phyloP scores from a whole-genome alignment of 2,113 vertebrate species.

The Podarcis muralis region DNA sequence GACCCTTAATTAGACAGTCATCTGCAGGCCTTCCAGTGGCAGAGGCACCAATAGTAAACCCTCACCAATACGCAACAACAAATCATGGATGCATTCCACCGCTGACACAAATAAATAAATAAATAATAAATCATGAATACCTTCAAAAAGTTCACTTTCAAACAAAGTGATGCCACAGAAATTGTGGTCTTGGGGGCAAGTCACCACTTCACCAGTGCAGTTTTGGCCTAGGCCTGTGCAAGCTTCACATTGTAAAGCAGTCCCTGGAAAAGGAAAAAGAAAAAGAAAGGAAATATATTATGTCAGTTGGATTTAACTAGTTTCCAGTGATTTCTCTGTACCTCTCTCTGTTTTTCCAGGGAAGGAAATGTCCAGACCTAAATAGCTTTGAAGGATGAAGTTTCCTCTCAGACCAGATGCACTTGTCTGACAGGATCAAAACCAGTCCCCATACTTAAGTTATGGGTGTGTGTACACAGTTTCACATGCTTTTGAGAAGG shows the following conservation, averaged over 20 bases:
- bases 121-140: too few species aligned
- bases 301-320: not conserved
- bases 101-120: too few species aligned
- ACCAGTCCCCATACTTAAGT: not conserved
- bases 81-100: not conserved
- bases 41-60: not conserved
- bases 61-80: not conserved
- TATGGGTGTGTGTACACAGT: not conserved
- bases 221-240: not conserved
- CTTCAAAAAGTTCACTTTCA: not conserved
- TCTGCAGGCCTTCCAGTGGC: not conserved
- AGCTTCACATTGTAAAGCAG: slow-evolving; percentile 22
- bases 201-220: not conserved
- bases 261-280: not conserved
- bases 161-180: slow-evolving; percentile 14
- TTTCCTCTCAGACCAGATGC: not conserved
- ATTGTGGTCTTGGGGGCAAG: not conserved
- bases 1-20: not conserved
- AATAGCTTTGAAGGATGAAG: not conserved
- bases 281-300: not conserved
- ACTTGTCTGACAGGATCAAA: not conserved
- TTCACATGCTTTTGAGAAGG: not conserved
- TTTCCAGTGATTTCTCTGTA: not conserved
- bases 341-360: not conserved
- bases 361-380: not conserved